Conservation (phyloP, 2,797 vertebrate species). For the Melanitta fusca region DNA sequence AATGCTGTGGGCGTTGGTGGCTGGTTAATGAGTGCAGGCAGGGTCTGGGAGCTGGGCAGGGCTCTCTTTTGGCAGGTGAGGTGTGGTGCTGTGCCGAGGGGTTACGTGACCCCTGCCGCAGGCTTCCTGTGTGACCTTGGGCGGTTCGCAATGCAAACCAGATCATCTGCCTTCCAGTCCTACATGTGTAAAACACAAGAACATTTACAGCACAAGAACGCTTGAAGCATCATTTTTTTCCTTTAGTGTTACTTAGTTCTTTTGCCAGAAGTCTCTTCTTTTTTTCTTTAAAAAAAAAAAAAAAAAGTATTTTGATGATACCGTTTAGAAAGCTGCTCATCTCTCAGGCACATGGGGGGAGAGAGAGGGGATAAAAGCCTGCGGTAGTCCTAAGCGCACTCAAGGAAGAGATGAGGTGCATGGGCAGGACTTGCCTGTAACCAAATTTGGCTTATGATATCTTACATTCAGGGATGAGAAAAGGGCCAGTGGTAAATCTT, state of each 20-base stretch:
- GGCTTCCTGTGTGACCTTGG: background rate
- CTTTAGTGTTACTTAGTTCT: slow-evolving; percentile 37
- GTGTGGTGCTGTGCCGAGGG: background rate
- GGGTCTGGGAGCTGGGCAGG: background rate
- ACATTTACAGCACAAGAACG: background rate
- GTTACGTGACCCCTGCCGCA: background rate
- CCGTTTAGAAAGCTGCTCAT: background rate
- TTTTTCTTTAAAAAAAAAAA: background rate
- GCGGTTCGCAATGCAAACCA: background rate
- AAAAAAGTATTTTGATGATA: background rate
- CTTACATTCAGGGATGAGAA: background rate
- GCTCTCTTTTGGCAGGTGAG: background rate
- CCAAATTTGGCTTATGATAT: background rate
- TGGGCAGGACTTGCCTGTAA: background rate
- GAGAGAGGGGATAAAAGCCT: background rate
- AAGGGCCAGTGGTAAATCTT: background rate
- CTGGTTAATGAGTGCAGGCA: background rate
- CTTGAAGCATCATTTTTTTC: background rate
- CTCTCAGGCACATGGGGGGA: background rate
- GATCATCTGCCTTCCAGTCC: slow-evolving; percentile 27
- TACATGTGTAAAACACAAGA: slow-evolving; percentile 47
- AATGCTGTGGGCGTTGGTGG: background rate
- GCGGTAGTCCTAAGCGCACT: rapidly evolving
- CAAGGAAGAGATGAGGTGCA: background rate
- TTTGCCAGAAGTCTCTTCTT: slow-evolving; percentile 23